Evolutionary conservation across 2,113 vertebrate genomes (phyloP), one percentile per base, ranked within the genome.

Genomic region (Brachionichthys hirsutus): DNA sequence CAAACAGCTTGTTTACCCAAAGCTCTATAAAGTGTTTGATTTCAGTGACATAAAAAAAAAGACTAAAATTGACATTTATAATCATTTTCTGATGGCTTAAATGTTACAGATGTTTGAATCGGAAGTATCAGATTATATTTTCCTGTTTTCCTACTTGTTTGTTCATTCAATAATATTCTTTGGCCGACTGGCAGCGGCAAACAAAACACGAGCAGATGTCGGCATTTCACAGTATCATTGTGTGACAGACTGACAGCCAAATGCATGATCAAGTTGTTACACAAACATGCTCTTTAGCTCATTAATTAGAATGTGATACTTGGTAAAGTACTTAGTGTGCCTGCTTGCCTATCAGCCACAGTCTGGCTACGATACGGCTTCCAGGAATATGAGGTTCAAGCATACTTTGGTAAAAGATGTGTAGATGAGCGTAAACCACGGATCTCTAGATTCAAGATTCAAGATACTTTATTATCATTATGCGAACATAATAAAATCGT

Each of bases 321-420:
- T 67, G 11, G 49, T 34, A 54, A 41, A 30, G 20, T 45, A 24
- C 18, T 44, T 51, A 55, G 56, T 47, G 50, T 49, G 44, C 41
- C 59, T 41, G 12, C 54, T 47, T 12, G 24, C 63, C 34, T 30
- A 30, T 30, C 8, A 35, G 44, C 54, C 42, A 2, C 50, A 45
- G 40, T 60, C 19, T 12, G 9, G 34, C 8, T 14, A 34, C 19
- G 9, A 5, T 1, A 20, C 11, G 40, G 52, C 17, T n/a, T 7
- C 3, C 19, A 67, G 34, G 36, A 53, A 54, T 17, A 12, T 52
- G 17, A 11, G 20, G n/a, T 20, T 68, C 20, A 65, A 67, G 46
- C 50, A 63, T 35, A 41, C 42, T 58, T 72, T 4, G 38, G 16
- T n/a, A 44, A 20, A 47, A 17, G 45, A 62, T 20, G 24, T 54